phyloP scores from a whole-genome alignment of 2,888 invertebrate species.

The Morpho achilles region DNA sequence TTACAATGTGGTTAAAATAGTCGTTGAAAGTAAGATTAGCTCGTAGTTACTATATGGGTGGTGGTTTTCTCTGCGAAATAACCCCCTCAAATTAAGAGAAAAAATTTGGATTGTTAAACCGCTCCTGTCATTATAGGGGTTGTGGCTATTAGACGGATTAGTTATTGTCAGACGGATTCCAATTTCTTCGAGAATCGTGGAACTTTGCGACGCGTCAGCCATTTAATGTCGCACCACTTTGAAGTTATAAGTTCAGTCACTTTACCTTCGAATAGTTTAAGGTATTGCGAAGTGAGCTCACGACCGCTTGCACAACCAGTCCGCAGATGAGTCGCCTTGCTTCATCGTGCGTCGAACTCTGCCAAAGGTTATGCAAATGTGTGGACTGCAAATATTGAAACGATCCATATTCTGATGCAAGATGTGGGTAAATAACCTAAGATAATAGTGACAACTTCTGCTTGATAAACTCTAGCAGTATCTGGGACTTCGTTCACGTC shows the following conservation, averaged over 20 bases:
- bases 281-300: slow-evolving; percentile 13
- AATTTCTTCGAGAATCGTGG: no score
- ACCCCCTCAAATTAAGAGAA: no score
- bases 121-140: no score
- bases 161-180: no score
- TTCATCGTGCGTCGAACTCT: slow-evolving; percentile 7
- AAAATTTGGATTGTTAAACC: no score
- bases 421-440: slow-evolving; percentile 4
- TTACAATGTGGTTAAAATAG: no score
- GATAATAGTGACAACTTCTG: slow-evolving; percentile 11
- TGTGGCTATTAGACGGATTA: no score
- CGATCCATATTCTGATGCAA: slow-evolving; percentile 17
- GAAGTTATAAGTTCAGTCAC: slow-evolving; percentile 1
- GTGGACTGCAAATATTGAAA: slow-evolving; percentile 16
- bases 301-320: slow-evolving; percentile 21
- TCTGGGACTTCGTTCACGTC: no score
- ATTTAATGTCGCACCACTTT: background rate
- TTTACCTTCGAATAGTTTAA: slow-evolving; percentile 18
- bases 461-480: slow-evolving; percentile 5
- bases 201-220: background rate
- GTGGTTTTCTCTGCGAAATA: no score
- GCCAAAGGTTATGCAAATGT: slow-evolving; percentile 22
- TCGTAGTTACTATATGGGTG: no score
- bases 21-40: no score
- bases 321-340: slow-evolving; percentile 7